Evolutionary conservation across 1,140 invertebrate species (phyloP).

Genomic region (Bombus cullumanus): DNA sequence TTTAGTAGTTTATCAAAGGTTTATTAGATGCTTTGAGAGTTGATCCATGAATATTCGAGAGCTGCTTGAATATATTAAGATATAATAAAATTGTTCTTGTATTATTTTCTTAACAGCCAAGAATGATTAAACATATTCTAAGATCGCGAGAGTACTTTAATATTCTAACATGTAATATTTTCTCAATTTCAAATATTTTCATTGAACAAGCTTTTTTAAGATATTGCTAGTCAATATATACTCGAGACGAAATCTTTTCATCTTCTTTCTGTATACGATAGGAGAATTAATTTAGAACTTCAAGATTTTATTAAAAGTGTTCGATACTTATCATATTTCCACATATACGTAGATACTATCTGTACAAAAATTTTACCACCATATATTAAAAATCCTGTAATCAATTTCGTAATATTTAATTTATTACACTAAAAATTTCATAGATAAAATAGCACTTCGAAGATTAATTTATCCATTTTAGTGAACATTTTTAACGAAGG

Average conservation of each 20-base stretch:
- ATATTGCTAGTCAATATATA: too few relatives aligned
- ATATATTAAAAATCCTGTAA: background rate
- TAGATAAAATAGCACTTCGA: background rate
- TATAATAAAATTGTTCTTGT: background rate
- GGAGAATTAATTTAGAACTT: background rate
- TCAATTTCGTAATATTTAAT: background rate
- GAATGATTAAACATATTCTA: background rate
- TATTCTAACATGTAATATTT: too few relatives aligned
- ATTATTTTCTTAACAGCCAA: background rate
- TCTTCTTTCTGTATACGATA: background rate
- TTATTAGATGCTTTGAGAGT: too few relatives aligned
- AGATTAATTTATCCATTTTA: background rate
- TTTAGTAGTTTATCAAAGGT: too few relatives aligned
- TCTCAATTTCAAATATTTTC: background rate
- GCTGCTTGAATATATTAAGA: background rate
- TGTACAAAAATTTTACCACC: background rate
- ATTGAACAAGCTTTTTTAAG: background rate
- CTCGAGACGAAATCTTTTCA: too few relatives aligned
- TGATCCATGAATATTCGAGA: background rate
- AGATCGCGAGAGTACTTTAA: background rate
- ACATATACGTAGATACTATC: background rate
- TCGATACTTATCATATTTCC: background rate
- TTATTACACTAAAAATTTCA: too few relatives aligned
- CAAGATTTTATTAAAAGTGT: background rate
- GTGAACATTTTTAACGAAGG: background rate